Conservation (phyloP, 2,113 vertebrate species). For the Stigmatopora argus region DNA sequence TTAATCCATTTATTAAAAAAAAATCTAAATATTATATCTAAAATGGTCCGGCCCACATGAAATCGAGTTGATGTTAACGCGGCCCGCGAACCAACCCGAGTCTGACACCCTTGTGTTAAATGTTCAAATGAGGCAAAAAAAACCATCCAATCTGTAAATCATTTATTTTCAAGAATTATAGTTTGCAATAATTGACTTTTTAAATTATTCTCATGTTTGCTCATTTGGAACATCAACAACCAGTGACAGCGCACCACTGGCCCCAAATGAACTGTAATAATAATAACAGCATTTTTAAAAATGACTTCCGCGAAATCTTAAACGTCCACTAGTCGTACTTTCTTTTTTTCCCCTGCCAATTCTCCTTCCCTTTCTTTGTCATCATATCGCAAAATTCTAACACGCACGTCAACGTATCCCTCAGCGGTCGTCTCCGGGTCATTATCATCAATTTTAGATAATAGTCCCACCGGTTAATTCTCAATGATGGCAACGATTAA, state of each 20-base stretch:
- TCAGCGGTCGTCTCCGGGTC: slow-evolving; percentile 24
- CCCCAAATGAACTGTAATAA: not conserved
- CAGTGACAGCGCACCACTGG: too few species aligned
- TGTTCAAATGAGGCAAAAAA: too few species aligned
- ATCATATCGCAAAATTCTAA: not conserved
- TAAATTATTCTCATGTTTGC: too few species aligned
- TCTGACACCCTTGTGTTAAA: too few species aligned
- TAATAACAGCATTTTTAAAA: slow-evolving; percentile 33
- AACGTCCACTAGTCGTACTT: not conserved
- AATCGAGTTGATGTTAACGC: too few species aligned
- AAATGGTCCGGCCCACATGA: too few species aligned
- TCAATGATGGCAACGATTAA: slow-evolving; percentile 60
- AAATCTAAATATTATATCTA: too few species aligned
- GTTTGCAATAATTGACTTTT: not conserved
- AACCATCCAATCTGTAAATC: not conserved
- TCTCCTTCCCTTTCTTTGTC: not conserved
- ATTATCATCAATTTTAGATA: slow-evolving; percentile 51
- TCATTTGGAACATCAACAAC: not conserved
- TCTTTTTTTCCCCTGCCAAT: not conserved
- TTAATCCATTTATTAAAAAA: too few species aligned
- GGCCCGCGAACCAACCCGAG: too few species aligned
- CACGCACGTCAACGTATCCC: not conserved
- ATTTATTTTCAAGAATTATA: not conserved
- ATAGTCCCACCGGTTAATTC: slow-evolving; percentile 50
- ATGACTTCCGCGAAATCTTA: slow-evolving; percentile 5